These are phyloP conservation scores for Perithous albicinctus DNA, from an alignment of 2,888 invertebrate genomes.

Conservation along the genomic window DNA sequence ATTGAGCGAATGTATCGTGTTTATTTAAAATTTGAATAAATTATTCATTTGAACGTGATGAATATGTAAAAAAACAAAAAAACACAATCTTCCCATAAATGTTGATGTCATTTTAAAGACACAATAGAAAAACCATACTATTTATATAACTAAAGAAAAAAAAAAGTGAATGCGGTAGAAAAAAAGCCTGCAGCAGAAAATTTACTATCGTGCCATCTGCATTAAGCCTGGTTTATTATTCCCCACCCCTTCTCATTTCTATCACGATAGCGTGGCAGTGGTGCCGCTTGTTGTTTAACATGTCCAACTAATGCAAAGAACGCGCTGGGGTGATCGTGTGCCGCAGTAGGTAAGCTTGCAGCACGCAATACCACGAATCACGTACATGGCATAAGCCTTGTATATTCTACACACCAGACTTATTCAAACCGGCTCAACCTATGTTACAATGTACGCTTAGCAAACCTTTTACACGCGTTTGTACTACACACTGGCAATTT, in stretches of 20 bases:
- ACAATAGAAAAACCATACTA: background rate
- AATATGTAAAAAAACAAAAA: background rate
- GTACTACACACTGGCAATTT: slow-evolving; percentile 22
- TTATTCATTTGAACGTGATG: background rate
- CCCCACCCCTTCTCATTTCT: slow-evolving; percentile 10
- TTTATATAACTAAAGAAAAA: background rate
- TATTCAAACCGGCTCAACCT: slow-evolving; percentile 15
- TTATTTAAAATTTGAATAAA: too few species aligned
- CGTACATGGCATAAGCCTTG: background rate
- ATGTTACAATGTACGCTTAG: slow-evolving; percentile 37
- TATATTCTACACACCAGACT: slow-evolving; percentile 13
- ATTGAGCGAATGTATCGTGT: too few species aligned
- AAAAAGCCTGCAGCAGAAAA: slow-evolving; percentile 13
- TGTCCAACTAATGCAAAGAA: slow-evolving; percentile 32
- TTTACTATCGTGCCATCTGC: slow-evolving; percentile 40
- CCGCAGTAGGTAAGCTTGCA: slow-evolving; percentile 46
- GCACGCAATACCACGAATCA: slow-evolving; percentile 24
- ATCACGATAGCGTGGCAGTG: slow-evolving; percentile 41
- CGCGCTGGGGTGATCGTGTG: slow-evolving; percentile 28
- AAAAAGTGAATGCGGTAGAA: slow-evolving; percentile 2
- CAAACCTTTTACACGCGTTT: slow-evolving; percentile 38
- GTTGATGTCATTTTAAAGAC: background rate
- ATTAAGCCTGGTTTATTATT: slow-evolving; percentile 42
- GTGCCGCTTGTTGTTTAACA: slow-evolving; percentile 32
- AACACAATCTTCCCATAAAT: background rate